Base-by-base conservation (phyloP, 2,888 invertebrate genomes). In the Hyalella azteca region DNA sequence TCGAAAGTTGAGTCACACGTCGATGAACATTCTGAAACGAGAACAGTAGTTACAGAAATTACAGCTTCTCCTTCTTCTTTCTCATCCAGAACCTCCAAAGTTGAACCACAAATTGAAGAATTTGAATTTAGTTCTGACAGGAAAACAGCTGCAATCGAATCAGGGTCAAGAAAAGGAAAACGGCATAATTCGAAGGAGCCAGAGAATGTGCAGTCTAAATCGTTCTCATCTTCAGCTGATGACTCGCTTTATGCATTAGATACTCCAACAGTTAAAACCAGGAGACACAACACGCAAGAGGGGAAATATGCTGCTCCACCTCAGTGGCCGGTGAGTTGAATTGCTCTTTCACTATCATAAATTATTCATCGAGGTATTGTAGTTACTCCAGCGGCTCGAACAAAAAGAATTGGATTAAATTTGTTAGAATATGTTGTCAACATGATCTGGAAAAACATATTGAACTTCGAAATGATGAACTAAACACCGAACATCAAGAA, bases 261-360 rank as follows among this genome's bases (percentile, higher is more conserved):
- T 29, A 36, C 66, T 5, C 36, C 36, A 36, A 32, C 66, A 36
- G 39, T 66, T 5, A 36, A 36, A n/a, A 36, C 36, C 4, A 66
- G 36, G 3, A 11, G 36, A 13, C 11, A 36, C 0, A 36, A 66
- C 66, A 36, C 3, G 66, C 7, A 66, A 36, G 39, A 3, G 5
- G 66, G 66, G 1, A 11, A 66, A 7, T 7, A 36, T 15, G 39
- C 36, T 11, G 36, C 9, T 15, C 29, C 66, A 2, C 3, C 66
- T 0, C 15, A 66, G n/a, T 66, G 66, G 66, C 66, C 66, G 66
- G 66, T 66, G 66, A 66, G 66, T 54, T 54, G n/a, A n/a, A n/a
- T n/a, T n/a, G n/a, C n/a, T n/a, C n/a, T n/a, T n/a, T n/a, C n/a
- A n/a, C n/a, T n/a, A n/a, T n/a, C n/a, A n/a, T n/a, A n/a, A n/a